Base-by-base conservation (phyloP, 1,140 invertebrate genomes). In the Campodea augens region DNA sequence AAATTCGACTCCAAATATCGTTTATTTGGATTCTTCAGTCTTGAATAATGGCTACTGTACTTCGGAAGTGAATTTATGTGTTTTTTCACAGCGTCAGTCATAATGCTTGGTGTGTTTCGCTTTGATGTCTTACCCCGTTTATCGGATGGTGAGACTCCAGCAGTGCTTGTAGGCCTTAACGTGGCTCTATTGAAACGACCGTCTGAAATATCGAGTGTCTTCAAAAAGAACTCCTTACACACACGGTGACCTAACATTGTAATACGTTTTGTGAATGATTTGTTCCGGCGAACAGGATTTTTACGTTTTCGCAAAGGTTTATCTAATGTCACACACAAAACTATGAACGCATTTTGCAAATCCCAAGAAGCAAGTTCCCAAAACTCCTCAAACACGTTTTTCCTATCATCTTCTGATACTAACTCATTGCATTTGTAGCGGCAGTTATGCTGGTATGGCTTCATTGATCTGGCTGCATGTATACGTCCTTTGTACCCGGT, bases 21-120 rank as follows among this genome's bases (percentile, higher is more conserved):
- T 46, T 46, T n/a, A 44, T 39, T 19, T 12, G 40, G 25, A 25
- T 45, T 43, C 21, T 46, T 13, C 10, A 44, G 25, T 5, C 45
- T 20, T 13, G 18, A 38, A 21, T 46, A 46, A 29, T 46, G 45
- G n/a, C 20, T 42, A 5, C 15, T 19, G 13, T 46, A n/a, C 12
- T 13, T 37, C 15, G 45, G 45, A 38, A 46, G 44, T 20, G 19
- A 4, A 18, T 25, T 41, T 19, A 46, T 27, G 24, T 46, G 29
- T 5, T 43, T 23, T 23, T 5, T 20, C 18, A 46, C 21, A 38
- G 2, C 44, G 13, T 43, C 4, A 10, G 13, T 4, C 42, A 43
- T 45, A 10, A 10, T 22, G 29, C 36, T 45, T 20, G 24, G 25
- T 23, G 20, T n/a, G 25, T 46, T 45, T 13, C 44, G 20, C 15